phyloP scores from a whole-genome alignment of 1,140 invertebrate genomes.

The Hyles vespertilio region DNA sequence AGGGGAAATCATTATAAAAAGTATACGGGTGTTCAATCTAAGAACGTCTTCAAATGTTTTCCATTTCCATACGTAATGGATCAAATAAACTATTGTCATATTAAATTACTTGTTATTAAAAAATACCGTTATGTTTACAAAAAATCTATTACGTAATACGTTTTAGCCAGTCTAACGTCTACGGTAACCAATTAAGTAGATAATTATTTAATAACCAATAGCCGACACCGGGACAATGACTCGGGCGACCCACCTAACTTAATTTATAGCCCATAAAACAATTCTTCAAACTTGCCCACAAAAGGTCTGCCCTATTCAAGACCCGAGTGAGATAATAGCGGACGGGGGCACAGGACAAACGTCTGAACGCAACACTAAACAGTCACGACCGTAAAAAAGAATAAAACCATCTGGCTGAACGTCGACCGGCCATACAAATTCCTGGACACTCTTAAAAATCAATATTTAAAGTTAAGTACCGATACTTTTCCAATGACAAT shows the following conservation, averaged over 20 bases:
- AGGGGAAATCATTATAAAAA: too few species aligned
- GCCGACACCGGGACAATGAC: slow-evolving; percentile 31
- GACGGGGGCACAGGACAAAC: slow-evolving; percentile 61
- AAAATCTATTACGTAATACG: too few species aligned
- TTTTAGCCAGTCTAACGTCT: too few species aligned
- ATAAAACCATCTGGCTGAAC: slow-evolving; percentile 63
- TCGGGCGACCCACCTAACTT: slow-evolving; percentile 30
- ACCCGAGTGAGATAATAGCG: slow-evolving; percentile 62
- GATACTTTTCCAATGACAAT: slow-evolving; percentile 55
- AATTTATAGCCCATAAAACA: slow-evolving; percentile 72
- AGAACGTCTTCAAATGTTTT: too few species aligned
- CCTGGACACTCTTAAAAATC: slow-evolving; percentile 53
- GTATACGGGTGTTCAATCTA: too few species aligned
- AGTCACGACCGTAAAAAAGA: slow-evolving; percentile 48
- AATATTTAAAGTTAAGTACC: slow-evolving; percentile 67
- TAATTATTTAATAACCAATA: slow-evolving; percentile 40
- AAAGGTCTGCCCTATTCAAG: slow-evolving; percentile 58
- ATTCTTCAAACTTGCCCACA: slow-evolving; percentile 66
- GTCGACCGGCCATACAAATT: slow-evolving; percentile 45
- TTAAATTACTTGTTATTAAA: too few species aligned
- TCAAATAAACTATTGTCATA: too few species aligned
- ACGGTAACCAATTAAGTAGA: slow-evolving; percentile 36
- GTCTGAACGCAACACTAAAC: slow-evolving; percentile 57
- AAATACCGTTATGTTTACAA: too few species aligned
- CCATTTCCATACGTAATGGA: too few species aligned